Evolutionary conservation across 1,140 invertebrate genomes (phyloP).

Genomic region (Halesus radiatus): DNA sequence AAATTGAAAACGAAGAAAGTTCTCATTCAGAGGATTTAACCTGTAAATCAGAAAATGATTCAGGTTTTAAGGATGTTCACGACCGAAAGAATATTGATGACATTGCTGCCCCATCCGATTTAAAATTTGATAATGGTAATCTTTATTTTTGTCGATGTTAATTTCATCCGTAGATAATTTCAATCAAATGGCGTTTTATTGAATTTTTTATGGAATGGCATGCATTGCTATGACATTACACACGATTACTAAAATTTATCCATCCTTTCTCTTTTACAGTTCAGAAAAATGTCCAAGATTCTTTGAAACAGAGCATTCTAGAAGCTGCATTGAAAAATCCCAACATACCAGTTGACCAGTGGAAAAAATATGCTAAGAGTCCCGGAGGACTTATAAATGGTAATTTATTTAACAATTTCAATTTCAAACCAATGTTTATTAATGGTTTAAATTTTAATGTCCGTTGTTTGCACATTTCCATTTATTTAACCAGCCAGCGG

Average conservation of each 20-base stretch:
- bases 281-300: slow-evolving; percentile 33
- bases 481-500: too few species aligned
- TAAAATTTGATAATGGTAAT: slow-evolving; percentile 69
- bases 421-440: too few species aligned
- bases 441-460: too few species aligned
- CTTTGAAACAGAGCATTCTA: slow-evolving; percentile 63
- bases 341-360: slow-evolving; percentile 66
- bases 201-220: too few species aligned
- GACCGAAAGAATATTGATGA: slow-evolving; percentile 64
- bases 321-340: slow-evolving; percentile 64
- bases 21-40: slow-evolving; percentile 43
- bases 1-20: slow-evolving; percentile 44
- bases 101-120: slow-evolving; percentile 69
- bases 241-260: neutral
- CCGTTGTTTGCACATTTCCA: too few species aligned
- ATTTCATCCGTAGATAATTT: neutral
- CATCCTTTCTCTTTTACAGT: slow-evolving; percentile 43
- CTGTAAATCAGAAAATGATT: slow-evolving; percentile 46
- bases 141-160: neutral
- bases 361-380: slow-evolving; percentile 71
- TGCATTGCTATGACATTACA: too few species aligned
- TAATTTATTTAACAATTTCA: slow-evolving; percentile 5
- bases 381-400: slow-evolving; percentile 71
- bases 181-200: too few species aligned
- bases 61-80: slow-evolving; percentile 41